These are phyloP conservation scores for Callithrix jacchus DNA, from an alignment of 2,113 vertebrate species.

Conservation along the genomic window DNA sequence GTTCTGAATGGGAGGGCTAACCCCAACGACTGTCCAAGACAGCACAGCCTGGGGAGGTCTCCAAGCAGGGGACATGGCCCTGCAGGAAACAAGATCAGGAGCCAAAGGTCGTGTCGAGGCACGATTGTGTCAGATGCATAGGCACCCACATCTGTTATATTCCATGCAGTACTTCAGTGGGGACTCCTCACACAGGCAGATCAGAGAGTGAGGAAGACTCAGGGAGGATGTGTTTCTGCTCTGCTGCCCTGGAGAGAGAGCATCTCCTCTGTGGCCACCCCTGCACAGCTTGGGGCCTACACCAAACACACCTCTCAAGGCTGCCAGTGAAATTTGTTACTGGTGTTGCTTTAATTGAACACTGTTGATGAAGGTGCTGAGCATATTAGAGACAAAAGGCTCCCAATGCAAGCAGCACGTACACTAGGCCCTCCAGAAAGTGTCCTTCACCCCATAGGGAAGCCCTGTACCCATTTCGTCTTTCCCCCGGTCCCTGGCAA, in stretches of 20 bases:
- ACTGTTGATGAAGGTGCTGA: rapidly evolving
- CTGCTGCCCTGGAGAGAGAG: neutral
- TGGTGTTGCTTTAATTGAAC: rapidly evolving
- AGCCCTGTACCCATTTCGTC: neutral
- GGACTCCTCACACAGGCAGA: too few species aligned
- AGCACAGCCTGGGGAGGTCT: rapidly evolving
- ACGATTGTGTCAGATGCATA: rapidly evolving
- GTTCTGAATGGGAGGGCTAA: too few species aligned
- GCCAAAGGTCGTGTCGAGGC: rapidly evolving
- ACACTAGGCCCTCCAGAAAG: neutral
- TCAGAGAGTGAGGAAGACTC: too few species aligned
- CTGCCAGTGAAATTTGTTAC: rapidly evolving
- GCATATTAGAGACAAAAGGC: neutral
- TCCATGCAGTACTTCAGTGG: rapidly evolving
- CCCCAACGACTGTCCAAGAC: rapidly evolving
- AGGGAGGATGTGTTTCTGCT: rapidly evolving
- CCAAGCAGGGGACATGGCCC: rapidly evolving
- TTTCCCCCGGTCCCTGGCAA: neutral
- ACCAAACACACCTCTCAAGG: rapidly evolving
- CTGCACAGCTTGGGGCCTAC: neutral
- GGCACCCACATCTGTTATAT: rapidly evolving
- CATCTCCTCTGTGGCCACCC: rapidly evolving
- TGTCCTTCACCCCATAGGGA: neutral
- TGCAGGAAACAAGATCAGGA: neutral
- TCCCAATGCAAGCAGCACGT: rapidly evolving